Evolutionary conservation across 2,888 invertebrate genomes (phyloP), one percentile per base, ranked within the genome.

Genomic region (Anodontia alba): DNA sequence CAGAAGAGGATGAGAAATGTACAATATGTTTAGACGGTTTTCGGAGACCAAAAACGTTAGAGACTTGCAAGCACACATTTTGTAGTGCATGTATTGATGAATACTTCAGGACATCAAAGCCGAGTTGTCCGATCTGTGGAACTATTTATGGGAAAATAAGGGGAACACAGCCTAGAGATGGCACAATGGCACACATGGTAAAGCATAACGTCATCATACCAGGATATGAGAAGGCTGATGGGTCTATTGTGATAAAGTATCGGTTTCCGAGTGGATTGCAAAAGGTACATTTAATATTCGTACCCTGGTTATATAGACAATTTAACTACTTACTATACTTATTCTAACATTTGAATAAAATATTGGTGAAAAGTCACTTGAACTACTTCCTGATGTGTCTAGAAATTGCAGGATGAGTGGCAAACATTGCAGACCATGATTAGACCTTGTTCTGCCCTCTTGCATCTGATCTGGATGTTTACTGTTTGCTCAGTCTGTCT

Each of bases 121-220:
- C 90, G 15, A 83, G 86, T 8, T 93, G 93, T 77, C 93, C 93
- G 7, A 80, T 88, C 0, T 93, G 93, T 83, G 87, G 88, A 17
- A 83, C 73, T 0, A 62, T 91, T 31, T 92, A 90, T 82, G 93
- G 91, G 3, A 70, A 76, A 20, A 54, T 91, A 51, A 82, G 51
- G 23, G 93, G 93, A 20, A 89, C 90, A 77, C 92, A 93, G 81
- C 93, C 93, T 5, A 49, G 66, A 51, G 77, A 83, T n/a, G 93
- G 92, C 0, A 81, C 23, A 15, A 93, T 92, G 89, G 73, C 70
- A 0, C 57, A 80, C 33, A 73, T 51, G 17, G 76, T 71, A 1
- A 84, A 87, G 3, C 76, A 79, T 26, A 57, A 72, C 17, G 31
- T 43, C 2, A 23, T 38, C n/a, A 71, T 89, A 36, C 87, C 87